Conservation (phyloP, 2,888 invertebrate species). For the Crossocerus cetratus region DNA sequence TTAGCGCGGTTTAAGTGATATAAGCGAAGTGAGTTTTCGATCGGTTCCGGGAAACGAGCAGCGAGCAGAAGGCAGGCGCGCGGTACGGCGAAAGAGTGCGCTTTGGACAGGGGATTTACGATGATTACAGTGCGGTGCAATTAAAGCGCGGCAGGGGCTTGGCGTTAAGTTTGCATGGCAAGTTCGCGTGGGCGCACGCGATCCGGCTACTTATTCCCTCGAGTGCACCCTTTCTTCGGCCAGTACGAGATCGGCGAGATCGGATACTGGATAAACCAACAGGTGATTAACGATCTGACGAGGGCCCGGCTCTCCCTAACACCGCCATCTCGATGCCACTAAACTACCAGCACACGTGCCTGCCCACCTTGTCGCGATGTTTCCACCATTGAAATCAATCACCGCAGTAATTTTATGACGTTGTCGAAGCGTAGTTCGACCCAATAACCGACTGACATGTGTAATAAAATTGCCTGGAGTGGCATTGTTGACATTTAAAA, state of each 20-base stretch:
- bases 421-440: slow-evolving; percentile 12
- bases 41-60: too few species aligned
- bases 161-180: slow-evolving; percentile 3
- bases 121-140: slow-evolving; percentile 4
- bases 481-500: too few species aligned
- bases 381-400: not conserved
- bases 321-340: slow-evolving; percentile 16
- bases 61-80: too few species aligned
- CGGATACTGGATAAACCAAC: slow-evolving; percentile 44
- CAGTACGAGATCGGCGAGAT: slow-evolving; percentile 33
- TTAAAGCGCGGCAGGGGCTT: slow-evolving; percentile 7
- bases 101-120: slow-evolving; percentile 13
- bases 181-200: slow-evolving; percentile 12
- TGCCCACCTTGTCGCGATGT: not conserved
- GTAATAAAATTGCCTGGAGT: too few species aligned
- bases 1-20: too few species aligned
- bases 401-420: slow-evolving; percentile 27
- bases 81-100: too few species aligned
- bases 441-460: not conserved
- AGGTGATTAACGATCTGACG: slow-evolving; percentile 53
- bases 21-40: too few species aligned
- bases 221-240: not conserved
- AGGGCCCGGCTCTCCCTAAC: slow-evolving; percentile 11
- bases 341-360: slow-evolving; percentile 46
- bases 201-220: slow-evolving; percentile 14